Conservation (phyloP, 2,888 invertebrate genomes). For the Rhorus exstirpatorius region DNA sequence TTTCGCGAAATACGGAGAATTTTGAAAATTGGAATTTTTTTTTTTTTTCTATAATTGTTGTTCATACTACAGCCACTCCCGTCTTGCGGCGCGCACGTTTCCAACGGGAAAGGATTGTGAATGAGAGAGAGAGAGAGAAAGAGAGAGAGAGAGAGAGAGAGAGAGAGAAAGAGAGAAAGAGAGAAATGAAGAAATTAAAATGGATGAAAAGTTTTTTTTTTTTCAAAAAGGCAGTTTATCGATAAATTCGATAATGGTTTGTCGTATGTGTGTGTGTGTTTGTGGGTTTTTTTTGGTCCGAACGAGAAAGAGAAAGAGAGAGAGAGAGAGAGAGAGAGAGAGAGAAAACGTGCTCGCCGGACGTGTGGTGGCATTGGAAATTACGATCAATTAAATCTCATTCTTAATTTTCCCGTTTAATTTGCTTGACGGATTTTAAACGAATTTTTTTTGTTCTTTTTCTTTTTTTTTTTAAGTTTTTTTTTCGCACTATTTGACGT, state of each 20-base stretch:
- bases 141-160: not conserved
- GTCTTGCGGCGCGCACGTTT: conserved; percentile 49
- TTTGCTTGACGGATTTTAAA: conserved; percentile 6
- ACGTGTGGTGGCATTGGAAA: conserved; percentile 51
- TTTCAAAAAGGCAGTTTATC: not conserved
- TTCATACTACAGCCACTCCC: conserved; percentile 48
- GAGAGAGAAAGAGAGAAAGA: conserved; percentile 7
- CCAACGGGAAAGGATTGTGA: not conserved
- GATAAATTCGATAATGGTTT: conserved; percentile 1
- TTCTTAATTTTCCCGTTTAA: conserved; percentile 38
- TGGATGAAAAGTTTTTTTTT: not conserved
- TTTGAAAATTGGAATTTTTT: not conserved
- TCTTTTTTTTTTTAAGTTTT: not conserved
- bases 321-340: conserved; percentile 41
- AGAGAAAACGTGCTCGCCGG: conserved; percentile 49
- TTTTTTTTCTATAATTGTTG: not conserved
- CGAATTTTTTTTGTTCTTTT: conserved; percentile 19
- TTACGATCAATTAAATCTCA: conserved; percentile 30
- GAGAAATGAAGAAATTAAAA: not conserved
- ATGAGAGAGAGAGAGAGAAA: conserved; percentile 23
- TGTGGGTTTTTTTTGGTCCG: not conserved
- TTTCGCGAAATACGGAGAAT: conserved; percentile 11
- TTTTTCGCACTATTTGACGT: conserved; percentile 45
- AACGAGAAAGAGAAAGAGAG: not conserved
- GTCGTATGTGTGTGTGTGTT: not conserved